Evolutionary conservation across 2,888 invertebrate genomes (phyloP), one percentile per base, ranked within the genome.

Genomic region (Eucera pruinosa): DNA sequence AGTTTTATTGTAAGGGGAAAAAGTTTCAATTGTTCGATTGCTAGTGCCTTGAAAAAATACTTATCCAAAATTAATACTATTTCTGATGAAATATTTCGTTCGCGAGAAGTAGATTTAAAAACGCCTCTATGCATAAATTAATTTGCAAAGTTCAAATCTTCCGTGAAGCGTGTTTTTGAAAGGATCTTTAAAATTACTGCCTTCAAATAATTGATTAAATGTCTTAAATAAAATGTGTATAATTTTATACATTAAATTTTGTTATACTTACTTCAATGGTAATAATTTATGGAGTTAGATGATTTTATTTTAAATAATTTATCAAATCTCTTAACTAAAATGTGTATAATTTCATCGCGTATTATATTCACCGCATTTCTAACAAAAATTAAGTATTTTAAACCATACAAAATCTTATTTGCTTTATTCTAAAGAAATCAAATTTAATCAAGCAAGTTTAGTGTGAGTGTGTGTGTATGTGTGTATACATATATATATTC

Each of bases 11-110:
- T 60, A 55, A 65, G 41, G 6, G 65, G n/a, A 25, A 20, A 4
- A 30, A 23, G 0, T 74, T 73, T 66, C 36, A 45, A 57, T 81
- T 20, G 48, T 55, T 36, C 65, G 48, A 61, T 55, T 73, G 48
- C 6, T n/a, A 60, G 55, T 73, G 52, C 54, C 54, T 70, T 6
- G 39, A 48, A 67, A 68, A 54, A 43, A 65, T 25, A 52, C 27
- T 65, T 50, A 48, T 61, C 65, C 25, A 58, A 57, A 66, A 69
- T 66, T 18, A 72, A 48, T 23, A 25, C 11, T 41, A 36, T 33
- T 25, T 20, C n/a, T n/a, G n/a, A n/a, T 11, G 13, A 70, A 23
- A 3, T 36, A 39, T 11, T 33, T 54, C 0, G n/a, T 74, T 50
- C 13, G 15, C 30, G n/a, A 54, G 41, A 73, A 54, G n/a, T 75